A percentile compares a stretch with the other conserved stretches of the same genome.
Conservation (phyloP, 2,113 vertebrate genomes). For the Halichoeres trimaculatus region DNA sequence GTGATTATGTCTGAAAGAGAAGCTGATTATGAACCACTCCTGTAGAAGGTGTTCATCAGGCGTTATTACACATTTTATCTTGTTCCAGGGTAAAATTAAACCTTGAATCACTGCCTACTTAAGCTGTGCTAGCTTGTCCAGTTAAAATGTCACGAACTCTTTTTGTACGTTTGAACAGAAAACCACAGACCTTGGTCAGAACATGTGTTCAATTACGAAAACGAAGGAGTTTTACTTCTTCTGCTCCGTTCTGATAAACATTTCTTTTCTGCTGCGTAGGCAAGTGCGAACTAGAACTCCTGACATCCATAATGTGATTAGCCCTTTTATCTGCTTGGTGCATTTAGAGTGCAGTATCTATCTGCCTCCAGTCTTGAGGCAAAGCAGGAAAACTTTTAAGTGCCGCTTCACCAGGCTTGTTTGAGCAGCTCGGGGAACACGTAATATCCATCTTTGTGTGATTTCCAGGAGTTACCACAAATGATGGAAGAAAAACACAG, state of each 20-base stretch:
- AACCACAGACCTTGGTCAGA: not conserved
- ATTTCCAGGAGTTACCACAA: not conserved
- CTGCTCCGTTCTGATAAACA: not conserved
- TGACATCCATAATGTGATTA: not conserved
- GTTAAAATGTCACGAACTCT: not conserved
- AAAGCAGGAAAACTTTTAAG: not conserved
- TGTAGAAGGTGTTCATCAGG: not conserved
- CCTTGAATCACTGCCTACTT: not conserved
- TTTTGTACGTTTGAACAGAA: not conserved
- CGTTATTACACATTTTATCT: constrained; percentile 14
- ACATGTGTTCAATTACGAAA: not conserved
- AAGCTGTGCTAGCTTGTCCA: not conserved
- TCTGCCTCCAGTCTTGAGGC: not conserved
- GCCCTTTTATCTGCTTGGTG: not conserved
- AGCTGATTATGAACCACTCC: not conserved
- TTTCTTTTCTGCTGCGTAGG: not conserved
- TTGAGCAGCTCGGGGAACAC: constrained; percentile 17
- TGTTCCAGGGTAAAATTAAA: constrained; percentile 13
- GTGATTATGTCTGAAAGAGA: not conserved
- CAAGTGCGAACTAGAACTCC: not conserved
- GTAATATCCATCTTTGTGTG: not conserved
- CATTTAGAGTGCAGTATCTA: not conserved
- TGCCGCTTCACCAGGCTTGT: constrained; percentile 10
- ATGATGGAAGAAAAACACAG: not conserved
- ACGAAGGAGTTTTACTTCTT: not conserved